These are phyloP conservation scores for Takifugu ocellatus DNA, from an alignment of 2,797 vertebrate genomes.

Conservation along the genomic window DNA sequence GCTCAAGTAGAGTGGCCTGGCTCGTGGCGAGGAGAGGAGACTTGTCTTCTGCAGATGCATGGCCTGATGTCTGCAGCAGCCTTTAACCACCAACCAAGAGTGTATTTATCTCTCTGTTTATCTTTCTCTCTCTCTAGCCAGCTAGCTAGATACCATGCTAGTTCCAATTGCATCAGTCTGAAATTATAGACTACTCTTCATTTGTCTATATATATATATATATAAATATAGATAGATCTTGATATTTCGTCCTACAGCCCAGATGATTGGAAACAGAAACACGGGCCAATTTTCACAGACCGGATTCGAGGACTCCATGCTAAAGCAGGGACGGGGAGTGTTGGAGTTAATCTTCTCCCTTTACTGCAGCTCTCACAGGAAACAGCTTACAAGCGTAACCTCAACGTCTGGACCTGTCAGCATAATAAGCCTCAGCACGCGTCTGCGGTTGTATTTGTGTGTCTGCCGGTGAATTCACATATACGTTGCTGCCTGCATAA, in stretches of 20 bases:
- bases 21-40: conserved; percentile 33
- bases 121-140: background rate
- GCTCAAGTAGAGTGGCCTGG: conserved; percentile 67
- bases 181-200: conserved; percentile 24
- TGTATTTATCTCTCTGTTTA: background rate
- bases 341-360: conserved; percentile 33
- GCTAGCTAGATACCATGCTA: background rate
- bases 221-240: conserved; percentile 30
- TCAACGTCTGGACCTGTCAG: conserved; percentile 34
- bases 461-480: conserved; percentile 14
- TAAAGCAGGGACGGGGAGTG: conserved; percentile 20
- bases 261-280: conserved; percentile 43
- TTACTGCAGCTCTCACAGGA: conserved; percentile 17
- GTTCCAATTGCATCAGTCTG: too few species aligned
- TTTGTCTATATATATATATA: conserved; percentile 60
- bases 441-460: background rate
- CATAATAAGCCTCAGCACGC: conserved; percentile 25
- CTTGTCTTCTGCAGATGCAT: conserved; percentile 39
- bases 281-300: conserved; percentile 42
- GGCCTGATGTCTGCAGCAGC: conserved; percentile 19
- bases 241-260: conserved; percentile 40
- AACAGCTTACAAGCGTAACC: conserved; percentile 27
- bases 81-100: background rate
- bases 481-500: conserved; percentile 8
- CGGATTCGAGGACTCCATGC: conserved; percentile 27